A percentile compares a stretch with the other conserved stretches of the same genome.
Conservation (phyloP, 1,140 invertebrate genomes). For the Nebria ingens region DNA sequence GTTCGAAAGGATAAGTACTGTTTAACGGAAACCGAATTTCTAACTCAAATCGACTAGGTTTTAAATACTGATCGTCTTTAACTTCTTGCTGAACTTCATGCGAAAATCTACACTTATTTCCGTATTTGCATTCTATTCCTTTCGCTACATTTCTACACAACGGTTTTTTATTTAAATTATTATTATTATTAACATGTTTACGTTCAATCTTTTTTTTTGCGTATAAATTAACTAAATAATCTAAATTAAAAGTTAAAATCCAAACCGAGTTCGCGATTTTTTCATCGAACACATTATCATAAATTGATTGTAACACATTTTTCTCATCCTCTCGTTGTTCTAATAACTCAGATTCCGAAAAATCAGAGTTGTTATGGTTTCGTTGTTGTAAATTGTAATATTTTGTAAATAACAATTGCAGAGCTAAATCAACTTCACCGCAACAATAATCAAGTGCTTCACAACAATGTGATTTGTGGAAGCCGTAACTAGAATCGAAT, state of each 20-base stretch:
- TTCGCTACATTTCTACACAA: conserved; percentile 55
- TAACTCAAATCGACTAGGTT: conserved; percentile 43
- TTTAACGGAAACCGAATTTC: conserved; percentile 62
- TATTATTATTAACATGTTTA: conserved; percentile 15
- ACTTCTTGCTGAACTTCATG: conserved; percentile 43
- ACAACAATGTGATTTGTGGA: conserved; percentile 56
- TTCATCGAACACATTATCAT: conserved; percentile 52
- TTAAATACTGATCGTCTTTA: conserved; percentile 24
- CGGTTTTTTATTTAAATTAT: conserved; percentile 45
- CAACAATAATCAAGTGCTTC: conserved; percentile 55
- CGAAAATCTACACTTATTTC: conserved; percentile 58
- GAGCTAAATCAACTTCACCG: conserved; percentile 51
- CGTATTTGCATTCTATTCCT: conserved; percentile 58
- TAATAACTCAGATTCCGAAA: conserved; percentile 41
- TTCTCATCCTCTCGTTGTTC: conserved; percentile 58
- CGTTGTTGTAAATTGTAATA: conserved; percentile 46
- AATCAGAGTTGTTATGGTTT: conserved; percentile 28
- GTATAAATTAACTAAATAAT: conserved; percentile 54
- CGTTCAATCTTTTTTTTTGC: conserved; percentile 37
- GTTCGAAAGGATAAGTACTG: conserved; percentile 59
- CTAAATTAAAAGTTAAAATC: conserved; percentile 51
- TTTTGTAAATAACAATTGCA: conserved; percentile 55
- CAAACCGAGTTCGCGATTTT: conserved; percentile 54
- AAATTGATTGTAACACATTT: conserved; percentile 61
- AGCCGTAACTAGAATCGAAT: conserved; percentile 55